Evolutionary conservation across 2,797 vertebrate species (phyloP).

Genomic region (Macroramphosus scolopax): DNA sequence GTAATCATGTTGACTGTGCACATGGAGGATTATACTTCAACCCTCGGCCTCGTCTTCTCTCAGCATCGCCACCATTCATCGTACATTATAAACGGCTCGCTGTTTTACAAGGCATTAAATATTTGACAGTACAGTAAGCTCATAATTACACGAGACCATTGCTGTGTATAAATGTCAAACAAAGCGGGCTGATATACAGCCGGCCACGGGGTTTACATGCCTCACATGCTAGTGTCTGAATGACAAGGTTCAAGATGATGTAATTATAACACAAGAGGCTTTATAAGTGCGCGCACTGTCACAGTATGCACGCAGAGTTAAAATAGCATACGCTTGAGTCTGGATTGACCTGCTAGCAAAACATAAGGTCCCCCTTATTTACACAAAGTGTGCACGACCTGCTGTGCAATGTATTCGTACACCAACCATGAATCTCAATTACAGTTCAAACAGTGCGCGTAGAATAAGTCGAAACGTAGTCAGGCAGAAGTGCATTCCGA

Average conservation of each 20-base stretch:
- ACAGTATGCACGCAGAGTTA: constrained; percentile 44
- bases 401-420: constrained; percentile 40
- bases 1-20: constrained; percentile 44
- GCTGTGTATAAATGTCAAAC: constrained; percentile 78
- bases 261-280: constrained; percentile 70
- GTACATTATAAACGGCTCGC: constrained; percentile 54
- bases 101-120: constrained; percentile 77
- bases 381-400: constrained; percentile 33
- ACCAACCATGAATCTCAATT: constrained; percentile 46
- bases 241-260: constrained; percentile 70
- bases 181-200: constrained; percentile 73
- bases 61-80: constrained; percentile 43
- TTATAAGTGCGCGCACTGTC: constrained; percentile 54
- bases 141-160: constrained; percentile 66
- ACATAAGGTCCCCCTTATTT: constrained; percentile 54
- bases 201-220: constrained; percentile 66
- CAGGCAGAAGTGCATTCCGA: constrained; percentile 19
- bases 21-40: constrained; percentile 29
- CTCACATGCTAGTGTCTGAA: constrained; percentile 70
- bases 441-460: constrained; percentile 44
- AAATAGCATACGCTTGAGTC: constrained; percentile 56
- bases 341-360: constrained; percentile 53
- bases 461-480: constrained; percentile 37
- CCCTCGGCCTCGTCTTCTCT: constrained; percentile 28
- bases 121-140: constrained; percentile 73